Base-by-base conservation (phyloP, 2,888 invertebrate genomes). In the Archips xylosteana region DNA sequence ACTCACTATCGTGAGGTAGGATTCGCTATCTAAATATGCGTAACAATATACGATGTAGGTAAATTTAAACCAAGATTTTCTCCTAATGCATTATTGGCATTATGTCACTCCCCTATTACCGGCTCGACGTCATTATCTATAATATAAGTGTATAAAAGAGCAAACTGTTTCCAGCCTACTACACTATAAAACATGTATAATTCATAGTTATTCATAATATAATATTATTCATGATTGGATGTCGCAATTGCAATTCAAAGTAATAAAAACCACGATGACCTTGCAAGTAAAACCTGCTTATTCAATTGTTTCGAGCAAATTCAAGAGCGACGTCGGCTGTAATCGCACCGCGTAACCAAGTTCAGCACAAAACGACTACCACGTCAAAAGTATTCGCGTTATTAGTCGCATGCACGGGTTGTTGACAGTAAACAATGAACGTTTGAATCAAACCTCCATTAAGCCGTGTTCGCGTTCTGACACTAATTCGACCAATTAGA, bases 401-500 rank as follows among this genome's bases (percentile, higher is more conserved):
- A 54, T 54, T 54, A 13, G 63, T 13, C 32, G 39, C 45, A 42
- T n/a, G 63, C 23, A 63, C 45, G 57, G 57, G 10, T 66, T 73
- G 63, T 73, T 73, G 72, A 68, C 72, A 57, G 72, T 59, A 68
- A 64, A 69, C 73, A 67, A 47, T 45, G 36, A 70, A 51, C 69
- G 34, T 49, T 34, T 39, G 15, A 64, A 60, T 70, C 60, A 42
- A 59, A 42, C 63, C 34, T 59, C 57, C 54, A 71, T 67, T 73
- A 42, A 23, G 15, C 69, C 60, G 64, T 54, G 60, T 60, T 69
- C 74, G 60, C 74, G 69, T 32, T 64, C 36, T 60, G 60, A 8
- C n/a, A 49, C 60, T 65, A 65, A 74, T 70, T 74, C 73, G 6
- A 34, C 57, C 64, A 73, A 70, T 74, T 74, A 70, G 69, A 70